Conservation (phyloP, 2,888 invertebrate species). For the Trichopoda pennipes region DNA sequence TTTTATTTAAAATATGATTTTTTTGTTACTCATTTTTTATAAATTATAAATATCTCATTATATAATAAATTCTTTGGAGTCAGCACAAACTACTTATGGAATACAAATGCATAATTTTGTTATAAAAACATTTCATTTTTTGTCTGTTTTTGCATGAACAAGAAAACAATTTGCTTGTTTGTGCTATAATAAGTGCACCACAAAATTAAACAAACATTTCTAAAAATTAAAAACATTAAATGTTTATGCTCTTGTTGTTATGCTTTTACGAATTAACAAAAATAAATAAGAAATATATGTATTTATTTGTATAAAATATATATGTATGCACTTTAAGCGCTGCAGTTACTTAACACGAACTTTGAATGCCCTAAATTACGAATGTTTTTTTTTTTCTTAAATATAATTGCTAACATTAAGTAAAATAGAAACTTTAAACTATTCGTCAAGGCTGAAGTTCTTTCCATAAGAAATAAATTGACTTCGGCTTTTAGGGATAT, state of each 20-base stretch:
- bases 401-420: no score
- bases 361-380: no score
- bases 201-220: constrained; percentile 63
- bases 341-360: no score
- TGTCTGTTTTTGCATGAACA: constrained; percentile 13
- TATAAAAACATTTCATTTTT: constrained; percentile 30
- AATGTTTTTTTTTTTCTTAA: no score
- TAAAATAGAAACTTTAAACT: no score
- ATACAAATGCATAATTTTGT: constrained; percentile 35
- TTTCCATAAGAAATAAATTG: no score
- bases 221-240: constrained; percentile 51
- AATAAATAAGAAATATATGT: background rate
- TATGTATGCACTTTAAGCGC: background rate
- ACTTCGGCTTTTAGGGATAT: no score
- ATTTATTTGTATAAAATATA: background rate
- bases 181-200: constrained; percentile 48
- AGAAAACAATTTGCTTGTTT: constrained; percentile 38
- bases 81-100: constrained; percentile 22
- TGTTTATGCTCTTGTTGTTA: constrained; percentile 14
- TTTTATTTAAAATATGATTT: background rate
- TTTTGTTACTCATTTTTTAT: background rate
- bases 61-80: constrained; percentile 10
- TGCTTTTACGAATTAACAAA: constrained; percentile 60
- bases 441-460: no score
- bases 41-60: constrained; percentile 19